Percentiles rank a stretch among this genome's conserved stretches.
Conservation (phyloP, 2,888 invertebrate genomes). For the Adineta ricciae region DNA sequence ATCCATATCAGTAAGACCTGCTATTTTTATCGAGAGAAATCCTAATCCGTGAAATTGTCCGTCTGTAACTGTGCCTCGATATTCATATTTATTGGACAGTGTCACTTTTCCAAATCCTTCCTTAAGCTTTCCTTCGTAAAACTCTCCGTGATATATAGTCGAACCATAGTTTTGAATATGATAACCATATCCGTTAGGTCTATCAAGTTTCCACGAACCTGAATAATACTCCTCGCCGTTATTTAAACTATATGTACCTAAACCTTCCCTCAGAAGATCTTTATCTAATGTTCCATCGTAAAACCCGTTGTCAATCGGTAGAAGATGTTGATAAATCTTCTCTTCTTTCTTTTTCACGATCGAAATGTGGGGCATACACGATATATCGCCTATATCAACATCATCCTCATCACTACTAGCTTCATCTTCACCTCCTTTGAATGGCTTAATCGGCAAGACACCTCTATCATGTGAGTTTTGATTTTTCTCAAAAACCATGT, state of each 20-base stretch:
- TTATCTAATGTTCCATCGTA: background rate
- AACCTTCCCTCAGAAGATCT: background rate
- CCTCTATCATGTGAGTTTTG: background rate
- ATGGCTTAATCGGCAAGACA: background rate
- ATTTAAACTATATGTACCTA: background rate
- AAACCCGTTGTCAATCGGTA: background rate
- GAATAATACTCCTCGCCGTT: background rate
- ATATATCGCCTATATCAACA: background rate
- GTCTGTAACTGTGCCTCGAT: background rate
- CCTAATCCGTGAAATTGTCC: background rate
- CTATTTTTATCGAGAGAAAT: background rate
- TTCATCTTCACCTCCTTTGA: background rate
- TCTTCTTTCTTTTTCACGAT: background rate
- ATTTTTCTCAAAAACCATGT: too few relatives aligned
- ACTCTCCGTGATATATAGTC: background rate
- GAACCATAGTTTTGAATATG: background rate
- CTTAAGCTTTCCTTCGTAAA: background rate
- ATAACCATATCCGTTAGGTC: background rate
- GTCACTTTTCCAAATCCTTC: background rate
- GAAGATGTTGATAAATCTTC: background rate
- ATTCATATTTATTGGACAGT: background rate
- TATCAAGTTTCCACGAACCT: background rate
- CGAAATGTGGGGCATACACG: background rate
- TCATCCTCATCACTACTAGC: background rate
- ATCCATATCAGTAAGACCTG: background rate